Base-by-base conservation (phyloP, 2,113 vertebrate genomes). In the Clinocottus analis region DNA sequence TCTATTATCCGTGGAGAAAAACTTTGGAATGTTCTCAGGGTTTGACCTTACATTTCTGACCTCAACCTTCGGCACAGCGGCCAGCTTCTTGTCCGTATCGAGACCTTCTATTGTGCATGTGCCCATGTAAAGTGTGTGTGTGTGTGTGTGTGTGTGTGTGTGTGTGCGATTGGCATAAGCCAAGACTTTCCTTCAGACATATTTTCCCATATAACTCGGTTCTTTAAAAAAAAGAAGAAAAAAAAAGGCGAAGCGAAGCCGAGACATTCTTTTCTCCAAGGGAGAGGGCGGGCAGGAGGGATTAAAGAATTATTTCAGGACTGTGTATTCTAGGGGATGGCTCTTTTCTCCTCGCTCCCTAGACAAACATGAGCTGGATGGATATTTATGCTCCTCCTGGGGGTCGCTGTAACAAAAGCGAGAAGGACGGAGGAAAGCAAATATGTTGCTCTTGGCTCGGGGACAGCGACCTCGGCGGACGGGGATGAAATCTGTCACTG, bases 281-380 rank as follows among this genome's bases (percentile, higher is more conserved):
- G 5, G 61, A 37, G 86, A 72, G 55, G 65, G 79, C 76, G 77
- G 78, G 85, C 76, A 80, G 79, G 66, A 84, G 86, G 89, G 85
- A 91, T 87, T 90, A 81, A 87, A 91, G 85, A 93, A 91, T 82
- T 87, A 90, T 92, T 94, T 94, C 92, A 94, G 93, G 91, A 89
- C 89, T 95, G 91, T 93, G 90, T 94, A 94, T 94, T 94, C 92
- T 94, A 91, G 90, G 91, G 94, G 90, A 93, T 91, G 87, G 86
- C 71, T 89, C 87, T 89, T 87, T 90, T 86, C 84, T 85, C 82
- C 66, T 75, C 55, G 72, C 89, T 93, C 91, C 85, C 88, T 90
- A 84, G 90, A 93, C 90, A 94, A 94, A 94, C 91, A 91, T 82
- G 78, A 91, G 89, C 85, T 72, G 85, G 85, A 73, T 83, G 87